Percentiles rank a stretch among this genome's conserved stretches.
phyloP scores from a whole-genome alignment of 2,888 invertebrate species.

The Trichacis sp. region DNA sequence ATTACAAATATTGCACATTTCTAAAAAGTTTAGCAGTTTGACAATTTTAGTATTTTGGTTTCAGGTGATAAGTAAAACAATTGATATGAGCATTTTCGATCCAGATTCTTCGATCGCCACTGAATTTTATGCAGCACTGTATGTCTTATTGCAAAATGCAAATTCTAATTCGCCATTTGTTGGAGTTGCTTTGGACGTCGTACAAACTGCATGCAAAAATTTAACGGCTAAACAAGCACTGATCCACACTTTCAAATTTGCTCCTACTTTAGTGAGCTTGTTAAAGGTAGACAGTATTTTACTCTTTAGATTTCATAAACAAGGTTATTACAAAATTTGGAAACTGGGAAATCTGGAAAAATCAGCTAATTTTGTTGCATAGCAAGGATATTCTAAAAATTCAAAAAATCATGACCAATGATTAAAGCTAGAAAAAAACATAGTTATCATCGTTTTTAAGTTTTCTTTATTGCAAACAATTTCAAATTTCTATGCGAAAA shows the following conservation, averaged over 20 bases:
- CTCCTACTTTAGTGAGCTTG: constrained; percentile 75
- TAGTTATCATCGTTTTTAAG: too few relatives aligned
- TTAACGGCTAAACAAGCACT: constrained; percentile 74
- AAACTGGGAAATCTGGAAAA: too few relatives aligned
- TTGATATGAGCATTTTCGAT: constrained; percentile 77
- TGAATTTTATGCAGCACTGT: constrained; percentile 77
- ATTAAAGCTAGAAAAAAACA: too few relatives aligned
- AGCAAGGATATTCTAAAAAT: too few relatives aligned
- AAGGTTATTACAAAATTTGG: too few relatives aligned
- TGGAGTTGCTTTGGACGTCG: constrained; percentile 78
- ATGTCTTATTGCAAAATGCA: constrained; percentile 75
- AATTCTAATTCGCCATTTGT: constrained; percentile 73
- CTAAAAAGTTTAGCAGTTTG: not conserved
- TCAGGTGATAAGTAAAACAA: constrained; percentile 76
- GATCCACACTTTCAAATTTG: constrained; percentile 79
- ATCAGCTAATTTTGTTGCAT: too few relatives aligned
- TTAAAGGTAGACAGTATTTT: constrained; percentile 68
- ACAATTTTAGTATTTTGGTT: constrained; percentile 29
- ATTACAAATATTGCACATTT: not conserved
- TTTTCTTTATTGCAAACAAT: too few relatives aligned
- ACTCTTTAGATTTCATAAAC: too few relatives aligned
- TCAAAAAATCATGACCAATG: too few relatives aligned
- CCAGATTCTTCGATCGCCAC: constrained; percentile 75
- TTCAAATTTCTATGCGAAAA: too few relatives aligned
- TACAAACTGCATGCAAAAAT: constrained; percentile 75